phyloP scores from a whole-genome alignment of 1,140 invertebrate species.

The Tetraneura akinire region DNA sequence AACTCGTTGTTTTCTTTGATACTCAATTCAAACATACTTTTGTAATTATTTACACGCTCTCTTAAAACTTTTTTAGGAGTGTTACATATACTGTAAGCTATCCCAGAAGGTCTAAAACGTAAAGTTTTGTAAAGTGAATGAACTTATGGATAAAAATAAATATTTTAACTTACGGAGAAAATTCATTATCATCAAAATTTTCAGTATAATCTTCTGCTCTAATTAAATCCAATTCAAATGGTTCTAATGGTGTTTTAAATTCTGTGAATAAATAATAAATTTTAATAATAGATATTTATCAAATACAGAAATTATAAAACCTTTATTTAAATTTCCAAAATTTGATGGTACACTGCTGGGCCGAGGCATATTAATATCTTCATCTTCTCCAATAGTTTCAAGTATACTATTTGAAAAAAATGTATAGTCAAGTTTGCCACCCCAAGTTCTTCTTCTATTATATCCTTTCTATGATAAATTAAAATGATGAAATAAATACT shows the following conservation, averaged over 20 bases:
- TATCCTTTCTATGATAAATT: conserved; percentile 52
- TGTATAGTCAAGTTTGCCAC: conserved; percentile 51
- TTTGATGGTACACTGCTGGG: conserved; percentile 46
- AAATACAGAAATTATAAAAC: conserved; percentile 4
- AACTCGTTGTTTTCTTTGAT: conserved; percentile 56
- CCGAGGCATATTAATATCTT: conserved; percentile 51
- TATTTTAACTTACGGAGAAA: conserved; percentile 29
- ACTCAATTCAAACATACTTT: conserved; percentile 28
- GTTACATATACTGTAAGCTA: conserved; percentile 10
- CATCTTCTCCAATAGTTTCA: conserved; percentile 56
- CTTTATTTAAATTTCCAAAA: conserved; percentile 51
- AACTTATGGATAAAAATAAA: too few species aligned
- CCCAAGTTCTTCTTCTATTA: conserved; percentile 56
- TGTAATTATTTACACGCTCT: conserved; percentile 43
- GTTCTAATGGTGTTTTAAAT: conserved; percentile 55
- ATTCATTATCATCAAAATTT: neutral
- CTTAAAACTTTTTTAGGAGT: conserved; percentile 47
- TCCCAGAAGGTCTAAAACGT: neutral
- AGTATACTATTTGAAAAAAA: conserved; percentile 51
- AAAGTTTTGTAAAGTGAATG: too few species aligned
- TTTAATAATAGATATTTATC: neutral
- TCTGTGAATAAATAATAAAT: conserved; percentile 43
- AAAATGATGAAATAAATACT: conserved; percentile 1
- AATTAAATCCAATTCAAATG: conserved; percentile 58
- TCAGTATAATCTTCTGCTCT: conserved; percentile 41